These are phyloP conservation scores for Plagiodera versicolora DNA, from an alignment of 2,888 invertebrate genomes.

Conservation along the genomic window DNA sequence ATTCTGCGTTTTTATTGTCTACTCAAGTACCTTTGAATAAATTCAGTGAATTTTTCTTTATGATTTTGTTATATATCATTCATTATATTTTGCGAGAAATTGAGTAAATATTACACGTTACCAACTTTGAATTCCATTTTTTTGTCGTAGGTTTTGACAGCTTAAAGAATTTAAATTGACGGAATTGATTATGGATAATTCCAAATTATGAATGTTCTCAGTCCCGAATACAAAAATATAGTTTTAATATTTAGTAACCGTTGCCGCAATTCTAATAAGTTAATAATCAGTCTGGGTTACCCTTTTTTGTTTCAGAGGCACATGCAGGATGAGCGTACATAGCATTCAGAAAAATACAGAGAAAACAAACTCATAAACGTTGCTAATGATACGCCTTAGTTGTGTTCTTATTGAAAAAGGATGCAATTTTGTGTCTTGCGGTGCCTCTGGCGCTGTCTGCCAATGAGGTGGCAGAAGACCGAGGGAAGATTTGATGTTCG, in stretches of 20 bases:
- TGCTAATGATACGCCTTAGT: slow-evolving; percentile 56
- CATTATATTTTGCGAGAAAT: no score
- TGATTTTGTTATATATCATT: no score
- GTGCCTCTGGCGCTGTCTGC: slow-evolving; percentile 56
- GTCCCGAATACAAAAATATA: background rate
- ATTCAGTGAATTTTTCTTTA: no score
- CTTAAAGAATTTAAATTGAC: no score
- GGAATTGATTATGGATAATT: no score
- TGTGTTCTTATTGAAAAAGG: slow-evolving; percentile 48
- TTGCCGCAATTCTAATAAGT: background rate
- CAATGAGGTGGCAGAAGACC: slow-evolving; percentile 51
- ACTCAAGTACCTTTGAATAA: no score
- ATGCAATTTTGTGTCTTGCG: slow-evolving; percentile 55
- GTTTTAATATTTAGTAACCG: slow-evolving; percentile 9
- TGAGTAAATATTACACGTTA: no score
- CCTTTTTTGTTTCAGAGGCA: slow-evolving; percentile 79
- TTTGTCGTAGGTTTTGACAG: no score
- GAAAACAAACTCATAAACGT: slow-evolving; percentile 19
- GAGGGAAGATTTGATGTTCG: slow-evolving; percentile 52
- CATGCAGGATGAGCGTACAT: slow-evolving; percentile 73
- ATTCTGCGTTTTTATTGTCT: no score
- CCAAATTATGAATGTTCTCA: background rate
- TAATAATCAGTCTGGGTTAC: slow-evolving; percentile 57
- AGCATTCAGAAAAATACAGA: slow-evolving; percentile 35
- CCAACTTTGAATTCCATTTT: no score